phyloP scores from a whole-genome alignment of 2,113 vertebrate genomes.

The Sinocyclocheilus maitianheensis region DNA sequence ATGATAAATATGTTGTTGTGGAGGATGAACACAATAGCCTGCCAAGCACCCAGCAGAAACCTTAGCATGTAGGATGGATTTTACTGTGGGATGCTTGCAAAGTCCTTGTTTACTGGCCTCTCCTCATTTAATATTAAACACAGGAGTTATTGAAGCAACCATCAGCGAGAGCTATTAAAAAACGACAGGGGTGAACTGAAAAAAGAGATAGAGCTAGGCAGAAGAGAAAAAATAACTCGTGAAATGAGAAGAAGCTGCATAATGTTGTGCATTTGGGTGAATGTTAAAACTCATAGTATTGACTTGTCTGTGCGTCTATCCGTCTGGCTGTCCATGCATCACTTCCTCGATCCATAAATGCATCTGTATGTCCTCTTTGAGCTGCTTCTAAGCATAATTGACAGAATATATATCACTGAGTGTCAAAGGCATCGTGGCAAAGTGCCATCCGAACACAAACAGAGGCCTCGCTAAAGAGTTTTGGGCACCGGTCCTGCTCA shows the following conservation, averaged over 20 bases:
- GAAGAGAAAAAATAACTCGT: neutral
- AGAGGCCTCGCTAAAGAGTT: neutral
- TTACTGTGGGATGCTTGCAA: conserved; percentile 50
- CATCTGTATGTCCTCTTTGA: conserved; percentile 3
- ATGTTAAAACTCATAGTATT: neutral
- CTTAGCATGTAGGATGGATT: conserved; percentile 58
- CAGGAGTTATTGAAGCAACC: conserved; percentile 34
- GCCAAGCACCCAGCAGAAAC: conserved; percentile 46
- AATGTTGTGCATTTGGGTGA: neutral
- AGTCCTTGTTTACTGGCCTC: conserved; percentile 51
- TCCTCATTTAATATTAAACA: conserved; percentile 56
- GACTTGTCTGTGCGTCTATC: neutral
- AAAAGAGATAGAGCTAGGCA: neutral
- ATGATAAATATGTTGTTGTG: conserved; percentile 70
- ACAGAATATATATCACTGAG: conserved; percentile 20
- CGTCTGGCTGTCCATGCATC: neutral
- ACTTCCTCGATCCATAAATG: conserved; percentile 1
- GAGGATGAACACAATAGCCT: conserved; percentile 59
- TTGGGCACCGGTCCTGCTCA: conserved; percentile 59
- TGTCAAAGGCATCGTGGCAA: neutral
- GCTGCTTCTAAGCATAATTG: neutral
- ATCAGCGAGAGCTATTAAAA: conserved; percentile 26
- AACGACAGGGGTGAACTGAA: neutral
- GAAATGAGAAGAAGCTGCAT: conserved; percentile 14
- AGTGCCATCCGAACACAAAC: conserved; percentile 5